phyloP scores from a whole-genome alignment of 2,797 vertebrate species.

The Pseudochaenichthys georgianus region DNA sequence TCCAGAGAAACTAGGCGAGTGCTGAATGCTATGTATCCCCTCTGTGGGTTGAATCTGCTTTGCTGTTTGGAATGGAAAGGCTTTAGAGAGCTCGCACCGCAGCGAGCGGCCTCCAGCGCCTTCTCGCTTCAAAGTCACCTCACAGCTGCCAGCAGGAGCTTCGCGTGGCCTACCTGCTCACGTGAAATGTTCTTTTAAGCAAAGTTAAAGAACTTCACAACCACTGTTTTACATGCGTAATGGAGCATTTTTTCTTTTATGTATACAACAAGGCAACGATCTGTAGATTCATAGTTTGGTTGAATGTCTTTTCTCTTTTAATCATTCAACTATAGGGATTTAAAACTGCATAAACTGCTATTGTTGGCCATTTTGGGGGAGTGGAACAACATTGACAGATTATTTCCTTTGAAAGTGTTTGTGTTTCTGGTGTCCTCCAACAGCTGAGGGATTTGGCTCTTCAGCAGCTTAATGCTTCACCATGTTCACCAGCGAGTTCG shows the following conservation, averaged over 20 bases:
- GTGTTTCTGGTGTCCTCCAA: neutral
- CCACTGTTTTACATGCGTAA: conserved; percentile 28
- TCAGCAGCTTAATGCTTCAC: neutral
- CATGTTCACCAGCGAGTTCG: neutral
- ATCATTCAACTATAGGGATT: neutral
- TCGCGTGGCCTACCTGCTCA: conserved; percentile 35
- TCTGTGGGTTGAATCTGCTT: conserved; percentile 65
- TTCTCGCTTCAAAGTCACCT: conserved; percentile 64
- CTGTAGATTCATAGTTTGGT: neutral
- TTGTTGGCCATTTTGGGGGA: neutral
- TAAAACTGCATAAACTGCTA: neutral
- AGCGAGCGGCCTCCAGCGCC: conserved; percentile 31
- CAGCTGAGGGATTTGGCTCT: neutral
- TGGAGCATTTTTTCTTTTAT: neutral
- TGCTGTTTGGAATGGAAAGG: conserved; percentile 68
- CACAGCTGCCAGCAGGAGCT: conserved; percentile 36
- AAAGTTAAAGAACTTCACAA: conserved; percentile 5
- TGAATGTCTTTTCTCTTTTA: neutral
- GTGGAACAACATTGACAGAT: neutral
- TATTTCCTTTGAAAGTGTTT: neutral
- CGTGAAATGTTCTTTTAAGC: neutral
- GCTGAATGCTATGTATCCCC: conserved; percentile 42
- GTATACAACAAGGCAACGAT: neutral
- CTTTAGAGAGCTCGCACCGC: conserved; percentile 50
- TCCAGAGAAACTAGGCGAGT: conserved; percentile 68